These are phyloP conservation scores for Cheiracanthium punctorium DNA, from an alignment of 2,888 invertebrate genomes.

Conservation along the genomic window DNA sequence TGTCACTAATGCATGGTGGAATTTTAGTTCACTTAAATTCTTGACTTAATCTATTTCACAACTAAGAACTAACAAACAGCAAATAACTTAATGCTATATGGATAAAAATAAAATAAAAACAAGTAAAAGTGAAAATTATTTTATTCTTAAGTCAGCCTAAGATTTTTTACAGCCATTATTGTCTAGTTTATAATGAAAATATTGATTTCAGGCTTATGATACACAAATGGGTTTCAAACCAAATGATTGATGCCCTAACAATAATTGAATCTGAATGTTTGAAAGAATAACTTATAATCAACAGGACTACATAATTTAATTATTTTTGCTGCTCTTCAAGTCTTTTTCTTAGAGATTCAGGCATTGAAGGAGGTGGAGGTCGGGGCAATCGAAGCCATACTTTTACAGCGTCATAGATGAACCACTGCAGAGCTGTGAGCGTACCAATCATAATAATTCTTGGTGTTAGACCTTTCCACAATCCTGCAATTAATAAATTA, in stretches of 20 bases:
- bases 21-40: too few species aligned
- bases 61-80: too few species aligned
- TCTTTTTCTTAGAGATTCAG: conserved; percentile 89
- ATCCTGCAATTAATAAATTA: conserved; percentile 77
- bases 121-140: conserved; percentile 13
- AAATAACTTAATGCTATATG: too few species aligned
- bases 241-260: background rate
- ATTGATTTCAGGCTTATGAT: background rate
- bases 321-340: conserved; percentile 76
- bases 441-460: conserved; percentile 96
- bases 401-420: conserved; percentile 93
- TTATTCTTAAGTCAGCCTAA: conserved; percentile 6
- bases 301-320: background rate
- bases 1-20: too few species aligned
- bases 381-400: conserved; percentile 90
- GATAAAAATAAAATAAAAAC: too few species aligned
- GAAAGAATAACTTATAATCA: conserved; percentile 2
- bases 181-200: background rate
- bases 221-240: background rate
- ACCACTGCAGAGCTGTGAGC: conserved; percentile 94
- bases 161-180: conserved; percentile 20
- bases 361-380: conserved; percentile 97
- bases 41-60: too few species aligned
- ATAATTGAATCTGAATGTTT: background rate
- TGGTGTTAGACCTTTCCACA: conserved; percentile 89